Evolutionary conservation across 1,140 invertebrate species (phyloP).

Genomic region (Plutomurus gul): DNA sequence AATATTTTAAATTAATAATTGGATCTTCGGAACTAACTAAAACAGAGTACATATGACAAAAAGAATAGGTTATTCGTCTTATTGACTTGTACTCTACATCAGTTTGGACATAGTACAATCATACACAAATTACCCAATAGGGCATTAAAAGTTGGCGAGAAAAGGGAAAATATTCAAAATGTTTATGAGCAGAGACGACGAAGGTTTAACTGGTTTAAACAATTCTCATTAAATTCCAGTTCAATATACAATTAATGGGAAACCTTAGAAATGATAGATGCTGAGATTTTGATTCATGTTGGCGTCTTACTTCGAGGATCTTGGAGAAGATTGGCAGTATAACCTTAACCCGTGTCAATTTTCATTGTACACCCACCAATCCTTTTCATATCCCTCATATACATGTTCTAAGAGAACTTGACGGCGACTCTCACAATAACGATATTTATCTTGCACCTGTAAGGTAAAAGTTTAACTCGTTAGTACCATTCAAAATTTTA

Average conservation of each 20-base stretch:
- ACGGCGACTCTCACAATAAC: constrained; percentile 95
- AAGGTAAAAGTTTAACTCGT: not conserved
- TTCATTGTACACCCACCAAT: constrained; percentile 89
- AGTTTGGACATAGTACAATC: not conserved
- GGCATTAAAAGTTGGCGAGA: not conserved
- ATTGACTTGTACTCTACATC: not conserved
- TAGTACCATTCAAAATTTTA: too few species aligned
- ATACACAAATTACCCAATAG: not conserved
- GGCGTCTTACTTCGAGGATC: not conserved
- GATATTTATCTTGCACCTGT: constrained; percentile 52
- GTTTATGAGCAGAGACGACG: not conserved
- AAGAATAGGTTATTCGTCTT: too few species aligned
- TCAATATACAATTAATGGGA: not conserved
- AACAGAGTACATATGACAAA: too few species aligned
- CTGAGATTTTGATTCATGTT: not conserved
- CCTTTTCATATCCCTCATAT: constrained; percentile 97
- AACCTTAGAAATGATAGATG: not conserved
- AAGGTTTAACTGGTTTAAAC: not conserved
- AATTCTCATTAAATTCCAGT: constrained; percentile 1
- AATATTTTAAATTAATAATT: too few species aligned
- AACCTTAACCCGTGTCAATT: constrained; percentile 1
- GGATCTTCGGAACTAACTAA: too few species aligned
- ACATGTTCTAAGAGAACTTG: constrained; percentile 95
- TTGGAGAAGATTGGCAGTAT: not conserved
- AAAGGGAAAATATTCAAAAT: not conserved